Base-by-base conservation (phyloP, 2,113 vertebrate species). In the Mola mola region DNA sequence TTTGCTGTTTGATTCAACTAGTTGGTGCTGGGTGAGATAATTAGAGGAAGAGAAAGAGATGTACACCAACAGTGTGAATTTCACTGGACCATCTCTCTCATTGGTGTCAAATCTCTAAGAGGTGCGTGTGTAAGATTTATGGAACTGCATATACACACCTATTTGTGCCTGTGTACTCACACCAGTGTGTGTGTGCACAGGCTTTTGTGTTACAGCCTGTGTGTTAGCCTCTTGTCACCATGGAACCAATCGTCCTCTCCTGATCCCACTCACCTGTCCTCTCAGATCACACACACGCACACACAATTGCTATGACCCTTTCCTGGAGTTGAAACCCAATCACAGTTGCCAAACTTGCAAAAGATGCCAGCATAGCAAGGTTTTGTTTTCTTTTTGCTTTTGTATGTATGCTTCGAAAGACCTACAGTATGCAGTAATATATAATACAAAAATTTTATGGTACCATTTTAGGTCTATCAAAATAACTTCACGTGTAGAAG, bases 231-330 rank as follows among this genome's bases (percentile, higher is more conserved):
- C 73, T 62, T 55, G 79, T 84, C 79, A 81, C 77, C 81, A 74
- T 83, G 75, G 75, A 82, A 79, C 78, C 83, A 71, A 52, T 64
- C 75, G 55, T 72, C 61, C 70, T 63, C 76, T 76, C 66, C 81
- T 79, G 86, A 89, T 81, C 84, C 75, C 72, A 0, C 33, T 89
- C 84, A 91, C 88, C 89, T 86, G 89, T 90, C 88, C 56, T 9
- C 79, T 78, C 60, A 81, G 76, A 89, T 90, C 80, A 66, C 59
- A 62, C 51, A 28, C 47, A 41, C 47, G 43, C 44, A 59, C 61
- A 60, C 59, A 62, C 64, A 75, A 82, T 82, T 64, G 63, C 66
- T 49, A 50, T 66, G 76, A 83, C 75, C 66, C 83, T 82, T 78
- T 79, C 75, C 66, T 83, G 68, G 71, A 84, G 69, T 25, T 79